Evolutionary conservation across 2,888 invertebrate genomes (phyloP).

Genomic region (Melieria crassipennis): DNA sequence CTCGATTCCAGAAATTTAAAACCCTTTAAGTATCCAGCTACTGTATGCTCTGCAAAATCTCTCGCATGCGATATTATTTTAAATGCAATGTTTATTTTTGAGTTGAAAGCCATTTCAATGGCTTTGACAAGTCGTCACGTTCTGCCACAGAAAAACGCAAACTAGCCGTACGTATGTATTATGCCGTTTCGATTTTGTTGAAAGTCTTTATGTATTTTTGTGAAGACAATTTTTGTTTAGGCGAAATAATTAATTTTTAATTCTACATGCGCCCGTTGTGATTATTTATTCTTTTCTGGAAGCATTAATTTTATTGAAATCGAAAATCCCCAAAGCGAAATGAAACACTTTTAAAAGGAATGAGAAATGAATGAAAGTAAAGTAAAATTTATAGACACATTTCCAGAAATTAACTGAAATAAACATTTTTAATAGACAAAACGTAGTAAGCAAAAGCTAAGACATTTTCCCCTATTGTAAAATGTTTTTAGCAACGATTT

Average conservation of each 20-base stretch:
- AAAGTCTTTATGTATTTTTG: no score
- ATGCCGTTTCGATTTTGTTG: no score
- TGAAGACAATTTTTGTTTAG: no score
- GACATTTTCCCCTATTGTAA: slow-evolving; percentile 25
- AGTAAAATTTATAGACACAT: no score
- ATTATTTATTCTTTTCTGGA: no score
- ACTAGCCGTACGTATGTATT: slow-evolving; percentile 1
- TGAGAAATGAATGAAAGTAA: no score
- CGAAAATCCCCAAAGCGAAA: no score
- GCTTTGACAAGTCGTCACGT: not conserved
- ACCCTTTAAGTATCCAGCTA: not conserved
- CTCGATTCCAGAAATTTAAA: not conserved
- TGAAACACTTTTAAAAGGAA: not conserved
- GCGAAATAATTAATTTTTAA: no score
- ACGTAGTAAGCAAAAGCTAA: slow-evolving; percentile 1
- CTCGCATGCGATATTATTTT: not conserved
- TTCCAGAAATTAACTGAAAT: not conserved
- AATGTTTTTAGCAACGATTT: slow-evolving; percentile 37
- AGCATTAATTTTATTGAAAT: no score
- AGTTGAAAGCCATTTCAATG: no score
- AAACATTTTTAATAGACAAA: not conserved
- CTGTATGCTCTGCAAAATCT: not conserved
- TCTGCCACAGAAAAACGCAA: not conserved
- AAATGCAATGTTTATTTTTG: not conserved
- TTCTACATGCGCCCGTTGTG: no score